These are phyloP conservation scores for Anhinga anhinga DNA, from an alignment of 2,113 vertebrate genomes.

Conservation along the genomic window DNA sequence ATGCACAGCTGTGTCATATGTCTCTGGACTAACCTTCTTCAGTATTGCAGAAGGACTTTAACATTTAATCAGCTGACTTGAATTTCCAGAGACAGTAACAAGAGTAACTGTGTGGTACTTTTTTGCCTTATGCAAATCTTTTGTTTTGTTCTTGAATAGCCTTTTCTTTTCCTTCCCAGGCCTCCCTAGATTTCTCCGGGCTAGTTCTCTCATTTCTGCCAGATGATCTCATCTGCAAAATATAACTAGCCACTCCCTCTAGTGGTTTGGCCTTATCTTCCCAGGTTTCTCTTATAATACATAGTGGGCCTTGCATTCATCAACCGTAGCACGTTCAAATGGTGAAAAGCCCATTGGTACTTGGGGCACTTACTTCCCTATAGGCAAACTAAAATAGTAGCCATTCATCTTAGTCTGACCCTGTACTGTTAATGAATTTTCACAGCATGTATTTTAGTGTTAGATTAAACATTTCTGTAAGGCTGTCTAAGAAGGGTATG, in stretches of 20 bases:
- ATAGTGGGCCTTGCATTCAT: neutral
- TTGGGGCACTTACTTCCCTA: neutral
- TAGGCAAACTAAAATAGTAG: neutral
- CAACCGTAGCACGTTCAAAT: neutral
- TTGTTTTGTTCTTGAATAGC: neutral
- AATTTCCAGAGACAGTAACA: neutral
- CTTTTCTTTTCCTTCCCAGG: neutral
- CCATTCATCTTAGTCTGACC: neutral
- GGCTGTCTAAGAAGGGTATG: neutral
- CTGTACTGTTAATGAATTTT: conserved; percentile 14
- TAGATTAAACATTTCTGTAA: conserved; percentile 9
- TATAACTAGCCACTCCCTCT: conserved; percentile 3
- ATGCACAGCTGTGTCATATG: neutral
- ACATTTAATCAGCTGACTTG: neutral
- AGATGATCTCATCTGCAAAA: conserved; percentile 1
- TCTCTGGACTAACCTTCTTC: neutral
- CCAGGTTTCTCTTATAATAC: neutral
- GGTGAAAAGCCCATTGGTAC: neutral
- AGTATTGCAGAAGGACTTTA: neutral
- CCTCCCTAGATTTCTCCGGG: neutral
- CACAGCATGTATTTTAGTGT: neutral
- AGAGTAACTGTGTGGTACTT: neutral
- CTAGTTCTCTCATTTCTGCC: neutral
- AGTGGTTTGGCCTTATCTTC: neutral
- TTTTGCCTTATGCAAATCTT: neutral